Evolutionary conservation across 1,140 invertebrate species (phyloP).

Genomic region (Halesus radiatus): DNA sequence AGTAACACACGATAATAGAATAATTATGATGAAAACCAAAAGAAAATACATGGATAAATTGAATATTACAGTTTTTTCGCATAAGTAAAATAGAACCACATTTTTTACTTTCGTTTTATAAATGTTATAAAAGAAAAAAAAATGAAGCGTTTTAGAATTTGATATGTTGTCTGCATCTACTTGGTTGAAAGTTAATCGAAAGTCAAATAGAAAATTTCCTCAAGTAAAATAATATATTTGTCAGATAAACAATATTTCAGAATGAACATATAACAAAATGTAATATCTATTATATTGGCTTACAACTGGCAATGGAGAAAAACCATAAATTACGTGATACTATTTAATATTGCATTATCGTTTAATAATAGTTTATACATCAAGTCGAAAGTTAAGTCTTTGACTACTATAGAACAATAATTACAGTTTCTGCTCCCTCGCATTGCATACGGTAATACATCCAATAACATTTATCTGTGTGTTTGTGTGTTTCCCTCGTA

Average conservation of each 20-base stretch:
- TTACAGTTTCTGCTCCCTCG: conserved; percentile 37
- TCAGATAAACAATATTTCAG: background rate
- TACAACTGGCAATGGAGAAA: conserved; percentile 20
- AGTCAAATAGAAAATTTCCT: background rate
- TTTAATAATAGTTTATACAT: conserved; percentile 46
- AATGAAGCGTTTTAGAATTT: background rate
- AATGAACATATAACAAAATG: background rate
- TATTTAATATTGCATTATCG: conserved; percentile 41
- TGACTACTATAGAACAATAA: conserved; percentile 43
- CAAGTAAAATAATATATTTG: conserved; percentile 27
- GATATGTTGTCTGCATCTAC: conserved; percentile 45
- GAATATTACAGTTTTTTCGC: conserved; percentile 23
- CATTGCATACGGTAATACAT: conserved; percentile 45
- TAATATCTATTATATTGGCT: background rate
- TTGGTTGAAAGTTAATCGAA: conserved; percentile 7
- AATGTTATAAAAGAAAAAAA: conserved; percentile 45
- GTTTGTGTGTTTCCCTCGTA: conserved; percentile 45
- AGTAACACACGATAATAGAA: conserved; percentile 58
- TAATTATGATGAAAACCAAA: conserved; percentile 53
- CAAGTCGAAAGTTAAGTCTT: conserved; percentile 17
- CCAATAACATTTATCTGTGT: conserved; percentile 41
- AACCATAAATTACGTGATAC: conserved; percentile 35
- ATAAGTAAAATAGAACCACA: conserved; percentile 27
- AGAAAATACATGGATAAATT: conserved; percentile 44
- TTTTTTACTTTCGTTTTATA: conserved; percentile 41